Evolutionary conservation across 2,797 vertebrate genomes (phyloP), one percentile per base, ranked within the genome.

Genomic region (Kryptopterus vitreolus): DNA sequence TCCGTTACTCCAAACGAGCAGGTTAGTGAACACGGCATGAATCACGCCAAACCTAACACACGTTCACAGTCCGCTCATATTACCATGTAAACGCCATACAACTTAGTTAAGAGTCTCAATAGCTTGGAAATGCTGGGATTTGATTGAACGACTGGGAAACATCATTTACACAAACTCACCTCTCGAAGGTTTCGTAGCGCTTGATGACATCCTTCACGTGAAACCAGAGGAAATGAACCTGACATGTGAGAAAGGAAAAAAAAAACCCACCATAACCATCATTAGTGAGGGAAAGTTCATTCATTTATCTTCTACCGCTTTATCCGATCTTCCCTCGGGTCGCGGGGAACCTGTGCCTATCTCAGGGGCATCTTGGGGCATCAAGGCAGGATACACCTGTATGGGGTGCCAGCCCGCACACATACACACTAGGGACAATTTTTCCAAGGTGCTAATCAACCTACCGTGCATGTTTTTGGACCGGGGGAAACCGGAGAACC

Each of bases 171-270:
- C 16, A 59, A 20, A 29, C 26, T 90, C 95, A 99, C 98, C 98
- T 98, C 90, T 98, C 97, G 88, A 98, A 94, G 1, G 95, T 99
- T 91, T 98, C 96, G 88, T 96, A 97, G 85, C 95, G 96, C 89
- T 98, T 96, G 92, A 99, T 96, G 88, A 99, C 89, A 81, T 99
- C 98, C 87, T 98, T 98, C 76, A 97, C 95, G 77, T 99, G 96
- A 81, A 96, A 97, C 98, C 98, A 99, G 70, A 99, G 94, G 87
- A 99, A 98, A 89, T 98, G 95, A 13, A 98, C 96, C 98, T 99
- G 80, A 98, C 96, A 98, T 99, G 80, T 83, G 85, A 75, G 24
- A 87, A 24, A 12, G 6, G 9, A 11, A 52, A 12, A 20, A 18
- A 70, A 31, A 70, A 50, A 70, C 15, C 46, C 15, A 69, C 66